These are phyloP conservation scores for Tringa solitaria DNA, from an alignment of 2,113 vertebrate species.

Conservation along the genomic window DNA sequence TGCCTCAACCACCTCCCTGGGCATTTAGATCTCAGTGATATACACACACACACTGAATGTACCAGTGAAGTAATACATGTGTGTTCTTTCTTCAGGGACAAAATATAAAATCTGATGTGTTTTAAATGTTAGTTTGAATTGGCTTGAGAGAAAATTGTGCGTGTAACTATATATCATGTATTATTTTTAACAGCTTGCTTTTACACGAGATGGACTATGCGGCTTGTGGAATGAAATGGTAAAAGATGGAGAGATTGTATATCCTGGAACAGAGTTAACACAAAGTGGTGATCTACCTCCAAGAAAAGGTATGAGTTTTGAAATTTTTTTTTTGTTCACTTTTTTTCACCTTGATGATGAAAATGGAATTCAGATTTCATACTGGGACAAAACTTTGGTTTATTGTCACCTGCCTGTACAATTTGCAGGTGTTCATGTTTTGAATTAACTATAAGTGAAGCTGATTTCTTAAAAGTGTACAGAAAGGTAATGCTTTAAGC, in stretches of 20 bases:
- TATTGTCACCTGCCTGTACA: background rate
- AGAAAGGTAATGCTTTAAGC: background rate
- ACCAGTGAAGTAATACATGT: background rate
- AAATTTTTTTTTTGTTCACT: rapidly evolving
- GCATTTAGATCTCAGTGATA: background rate
- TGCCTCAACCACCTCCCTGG: too few species aligned
- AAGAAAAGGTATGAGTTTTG: conserved; percentile 74
- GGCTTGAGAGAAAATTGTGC: background rate
- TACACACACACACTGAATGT: background rate
- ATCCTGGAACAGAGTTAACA: conserved; percentile 83
- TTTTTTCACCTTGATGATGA: background rate
- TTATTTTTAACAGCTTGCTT: conserved; percentile 84
- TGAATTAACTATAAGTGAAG: background rate
- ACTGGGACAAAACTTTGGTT: background rate
- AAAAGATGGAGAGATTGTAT: conserved; percentile 95
- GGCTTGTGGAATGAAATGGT: conserved; percentile 99
- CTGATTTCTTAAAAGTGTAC: background rate
- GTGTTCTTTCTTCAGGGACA: background rate
- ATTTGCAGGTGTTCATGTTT: background rate
- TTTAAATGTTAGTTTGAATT: background rate
- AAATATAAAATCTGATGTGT: background rate
- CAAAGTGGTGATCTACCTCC: conserved; percentile 80
- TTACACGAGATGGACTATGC: conserved; percentile 93
- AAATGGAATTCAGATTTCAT: background rate
- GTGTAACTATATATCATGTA: background rate